These are phyloP conservation scores for Parapristionchus giblindavisi DNA, from an alignment of 2,888 invertebrate genomes.

Conservation along the genomic window DNA sequence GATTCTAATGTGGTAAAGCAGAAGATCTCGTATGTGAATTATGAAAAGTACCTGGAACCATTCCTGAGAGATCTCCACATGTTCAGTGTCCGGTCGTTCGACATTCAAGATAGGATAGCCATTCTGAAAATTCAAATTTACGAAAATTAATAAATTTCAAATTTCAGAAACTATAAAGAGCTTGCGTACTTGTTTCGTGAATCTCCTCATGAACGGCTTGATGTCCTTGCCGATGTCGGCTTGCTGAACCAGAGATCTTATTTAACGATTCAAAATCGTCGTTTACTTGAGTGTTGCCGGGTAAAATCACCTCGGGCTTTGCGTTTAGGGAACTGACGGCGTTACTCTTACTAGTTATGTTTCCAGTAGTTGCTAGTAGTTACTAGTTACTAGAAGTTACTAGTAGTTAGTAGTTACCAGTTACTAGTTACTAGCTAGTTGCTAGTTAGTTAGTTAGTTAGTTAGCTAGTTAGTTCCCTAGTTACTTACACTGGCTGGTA, in stretches of 20 bases:
- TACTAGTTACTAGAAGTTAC: too few relatives aligned
- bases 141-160: not conserved
- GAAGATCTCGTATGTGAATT: too few relatives aligned
- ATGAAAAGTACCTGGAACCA: conserved; percentile 35
- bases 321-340: not conserved
- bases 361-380: too few relatives aligned
- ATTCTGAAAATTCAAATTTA: conserved; percentile 41
- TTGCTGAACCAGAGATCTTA: too few relatives aligned
- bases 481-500: conserved; percentile 32
- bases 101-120: conserved; percentile 63
- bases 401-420: too few relatives aligned
- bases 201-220: conserved; percentile 17
- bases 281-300: not conserved
- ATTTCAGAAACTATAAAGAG: not conserved
- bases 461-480: too few relatives aligned
- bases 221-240: conserved; percentile 16
- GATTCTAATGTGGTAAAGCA: too few relatives aligned
- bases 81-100: conserved; percentile 53
- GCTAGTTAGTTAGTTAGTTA: too few relatives aligned
- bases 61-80: conserved; percentile 49
- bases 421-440: too few relatives aligned
- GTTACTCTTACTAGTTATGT: too few relatives aligned
- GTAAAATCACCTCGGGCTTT: too few relatives aligned
- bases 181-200: conserved; percentile 1
- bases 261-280: too few relatives aligned